A percentile compares a stretch with the other conserved stretches of the same genome.
phyloP scores from a whole-genome alignment of 1,140 invertebrate species.

The Tetramorium simillimum region DNA sequence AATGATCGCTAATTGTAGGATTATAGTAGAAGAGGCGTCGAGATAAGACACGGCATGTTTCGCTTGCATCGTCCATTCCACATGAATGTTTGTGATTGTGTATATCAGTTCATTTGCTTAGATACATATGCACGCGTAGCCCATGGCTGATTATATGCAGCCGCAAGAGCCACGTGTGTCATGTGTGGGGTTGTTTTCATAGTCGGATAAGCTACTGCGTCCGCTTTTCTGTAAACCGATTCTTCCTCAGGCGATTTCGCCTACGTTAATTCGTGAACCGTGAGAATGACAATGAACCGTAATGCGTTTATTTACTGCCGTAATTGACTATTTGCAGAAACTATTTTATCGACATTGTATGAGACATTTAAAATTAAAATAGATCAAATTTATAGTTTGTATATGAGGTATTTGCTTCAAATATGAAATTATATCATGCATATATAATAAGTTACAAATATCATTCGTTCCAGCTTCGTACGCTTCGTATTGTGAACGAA shows the following conservation, averaged over 20 bases:
- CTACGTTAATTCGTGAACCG: not conserved
- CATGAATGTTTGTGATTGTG: not conserved
- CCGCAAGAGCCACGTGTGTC: not conserved
- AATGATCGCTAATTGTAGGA: not conserved
- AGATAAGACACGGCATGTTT: constrained; percentile 62
- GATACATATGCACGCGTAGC: constrained; percentile 34
- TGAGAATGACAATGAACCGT: not conserved
- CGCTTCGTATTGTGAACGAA: not conserved
- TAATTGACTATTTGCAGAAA: not conserved
- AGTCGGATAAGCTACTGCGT: not conserved
- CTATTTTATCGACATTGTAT: not conserved
- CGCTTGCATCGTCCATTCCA: constrained; percentile 3
- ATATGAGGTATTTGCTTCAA: not conserved
- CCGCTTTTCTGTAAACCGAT: constrained; percentile 2
- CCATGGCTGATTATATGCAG: constrained; percentile 33
- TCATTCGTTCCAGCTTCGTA: not conserved
- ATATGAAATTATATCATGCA: not conserved
- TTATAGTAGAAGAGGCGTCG: not conserved
- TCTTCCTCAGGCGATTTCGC: not conserved
- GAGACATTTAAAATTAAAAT: not conserved
- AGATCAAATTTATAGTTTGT: not conserved
- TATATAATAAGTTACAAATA: not conserved
- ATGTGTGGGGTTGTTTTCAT: not conserved
- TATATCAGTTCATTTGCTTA: constrained; percentile 63
- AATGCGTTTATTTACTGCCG: not conserved